Percentiles rank a stretch among this genome's conserved stretches.
Conservation (phyloP, 2,888 invertebrate species). For the Bugulina stolonifera region DNA sequence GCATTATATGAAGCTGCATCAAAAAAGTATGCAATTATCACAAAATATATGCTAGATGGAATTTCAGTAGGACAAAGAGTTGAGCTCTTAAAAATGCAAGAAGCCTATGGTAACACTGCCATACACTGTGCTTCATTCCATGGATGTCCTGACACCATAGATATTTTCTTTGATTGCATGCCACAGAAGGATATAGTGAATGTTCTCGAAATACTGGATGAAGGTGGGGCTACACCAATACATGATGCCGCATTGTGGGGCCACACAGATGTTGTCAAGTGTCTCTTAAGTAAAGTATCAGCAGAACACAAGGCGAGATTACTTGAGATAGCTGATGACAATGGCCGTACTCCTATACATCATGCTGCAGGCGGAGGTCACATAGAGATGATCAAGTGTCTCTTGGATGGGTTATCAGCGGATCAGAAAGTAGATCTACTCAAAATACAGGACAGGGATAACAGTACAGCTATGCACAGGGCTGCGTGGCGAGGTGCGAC, state of each 20-base stretch:
- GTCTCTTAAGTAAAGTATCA: not conserved
- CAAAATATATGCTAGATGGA: too few relatives aligned
- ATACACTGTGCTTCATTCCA: too few relatives aligned
- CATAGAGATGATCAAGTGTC: not conserved
- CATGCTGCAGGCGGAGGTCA: not conserved
- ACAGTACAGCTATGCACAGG: not conserved
- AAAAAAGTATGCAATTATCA: not conserved
- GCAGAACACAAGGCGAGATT: not conserved
- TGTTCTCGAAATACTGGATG: too few relatives aligned
- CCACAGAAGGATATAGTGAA: too few relatives aligned
- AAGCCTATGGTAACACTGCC: too few relatives aligned
- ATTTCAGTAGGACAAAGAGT: too few relatives aligned
- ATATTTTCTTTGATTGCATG: too few relatives aligned
- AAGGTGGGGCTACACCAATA: too few relatives aligned
- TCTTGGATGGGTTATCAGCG: not conserved
- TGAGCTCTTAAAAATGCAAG: too few relatives aligned
- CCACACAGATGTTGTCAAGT: not conserved
- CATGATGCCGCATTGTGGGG: not conserved
- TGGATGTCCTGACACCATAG: too few relatives aligned
- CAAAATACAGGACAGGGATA: too few relatives aligned
- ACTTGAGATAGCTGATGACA: not conserved
- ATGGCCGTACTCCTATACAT: not conserved
- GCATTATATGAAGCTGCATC: not conserved
- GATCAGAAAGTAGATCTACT: not conserved
- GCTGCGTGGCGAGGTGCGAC: not conserved